phyloP scores from a whole-genome alignment of 2,888 invertebrate species.

The Sarcophaga caerulescens region DNA sequence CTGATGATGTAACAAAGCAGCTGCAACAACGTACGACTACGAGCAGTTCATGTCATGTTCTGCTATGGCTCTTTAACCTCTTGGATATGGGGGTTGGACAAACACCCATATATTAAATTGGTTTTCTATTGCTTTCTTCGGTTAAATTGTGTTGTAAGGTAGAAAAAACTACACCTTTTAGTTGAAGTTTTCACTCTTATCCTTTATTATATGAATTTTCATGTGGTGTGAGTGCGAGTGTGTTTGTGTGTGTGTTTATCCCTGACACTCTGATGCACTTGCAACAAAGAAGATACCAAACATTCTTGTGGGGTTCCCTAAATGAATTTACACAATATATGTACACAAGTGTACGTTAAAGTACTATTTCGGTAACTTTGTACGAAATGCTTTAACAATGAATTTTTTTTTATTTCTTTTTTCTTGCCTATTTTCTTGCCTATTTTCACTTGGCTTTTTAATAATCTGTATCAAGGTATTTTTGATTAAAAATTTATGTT shows the following conservation, averaged over 20 bases:
- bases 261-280: constrained; percentile 6
- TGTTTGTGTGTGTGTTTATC: background rate
- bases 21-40: background rate
- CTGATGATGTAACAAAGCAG: constrained; percentile 5
- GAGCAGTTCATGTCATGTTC: constrained; percentile 37
- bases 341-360: background rate
- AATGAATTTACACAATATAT: background rate
- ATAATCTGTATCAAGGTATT: constrained; percentile 18
- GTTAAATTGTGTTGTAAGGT: background rate
- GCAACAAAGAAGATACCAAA: background rate
- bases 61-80: constrained; percentile 44
- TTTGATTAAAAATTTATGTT: constrained; percentile 40
- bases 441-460: background rate
- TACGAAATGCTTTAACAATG: background rate
- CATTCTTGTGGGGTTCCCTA: constrained; percentile 36
- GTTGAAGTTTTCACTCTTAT: background rate
- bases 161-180: background rate
- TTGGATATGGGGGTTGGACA: background rate
- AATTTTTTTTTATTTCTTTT: background rate
- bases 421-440: background rate
- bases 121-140: background rate
- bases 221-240: background rate
- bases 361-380: background rate
- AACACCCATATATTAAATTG: background rate
- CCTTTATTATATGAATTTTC: background rate